Base-by-base conservation (phyloP, 2,113 vertebrate species). In the Steatornis caripensis region DNA sequence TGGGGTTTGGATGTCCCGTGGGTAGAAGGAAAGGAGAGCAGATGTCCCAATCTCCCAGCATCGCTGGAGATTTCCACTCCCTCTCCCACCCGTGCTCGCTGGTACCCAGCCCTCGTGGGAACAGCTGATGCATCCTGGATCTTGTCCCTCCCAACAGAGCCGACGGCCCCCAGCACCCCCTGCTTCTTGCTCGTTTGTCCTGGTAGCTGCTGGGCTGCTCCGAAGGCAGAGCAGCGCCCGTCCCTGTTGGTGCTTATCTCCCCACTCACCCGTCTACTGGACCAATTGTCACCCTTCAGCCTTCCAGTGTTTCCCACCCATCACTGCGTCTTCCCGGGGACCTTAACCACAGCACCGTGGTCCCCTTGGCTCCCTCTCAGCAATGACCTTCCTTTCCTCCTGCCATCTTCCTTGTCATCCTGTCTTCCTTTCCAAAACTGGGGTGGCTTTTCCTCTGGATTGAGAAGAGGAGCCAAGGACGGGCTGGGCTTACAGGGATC, bases 21-120 rank as follows among this genome's bases (percentile, higher is more conserved):
- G 48, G 32, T 6, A 1, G 18, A 32, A 29, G 46, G 60, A 17
- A 5, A 69, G 46, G 27, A 48, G 12, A 34, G 14, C 34, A 17
- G 41, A 2, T 41, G 61, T 53, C 34, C 65, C 15, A 4, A 3
- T 17, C 10, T n/a, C 41, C n/a, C 41, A 39, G 49, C 58, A 6
- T 1, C 1, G 0, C 55, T 60, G 32, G 21, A 64, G 30, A 6
- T 69, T n/a, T n/a, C n/a, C n/a, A n/a, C n/a, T n/a, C n/a, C n/a
- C n/a, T n/a, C n/a, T 51, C 51, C 36, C 27, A 32, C 34, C 37
- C 4, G 0, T 65, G 21, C 60, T 89, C 1, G 0, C 46, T 41
- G 30, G 46, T 83, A 60, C 46, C 37, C 23, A 69, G 54, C 20
- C 48, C 55, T 46, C 1, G 0, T 34, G 36, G 69, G 69, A 60